Evolutionary conservation across 2,797 vertebrate genomes (phyloP), one percentile per base, ranked within the genome.

Genomic region (Furcifer pardalis): DNA sequence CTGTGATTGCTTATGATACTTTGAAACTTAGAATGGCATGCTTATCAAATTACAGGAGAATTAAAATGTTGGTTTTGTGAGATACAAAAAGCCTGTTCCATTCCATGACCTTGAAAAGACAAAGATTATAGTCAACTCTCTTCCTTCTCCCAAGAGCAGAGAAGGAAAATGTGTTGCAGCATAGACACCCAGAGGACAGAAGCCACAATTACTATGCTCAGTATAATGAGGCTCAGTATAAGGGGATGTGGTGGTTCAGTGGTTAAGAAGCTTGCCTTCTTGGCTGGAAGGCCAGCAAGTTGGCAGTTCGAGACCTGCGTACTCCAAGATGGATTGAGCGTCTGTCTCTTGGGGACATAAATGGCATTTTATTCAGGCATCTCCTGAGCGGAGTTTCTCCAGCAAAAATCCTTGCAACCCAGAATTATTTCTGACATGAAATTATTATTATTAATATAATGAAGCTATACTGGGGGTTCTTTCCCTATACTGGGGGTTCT

Each of bases 151-250:
- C 0, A 40, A 37, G 13, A 77, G 79, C 4, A 30, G 68, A 77
- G 5, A 84, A 86, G 78, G 63, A 15, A 82, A 4, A 0, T 0
- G 37, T 46, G 76, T 35, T 79, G 86, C 83, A 90, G 85, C 74
- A 37, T 0, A 69, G 81, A 84, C 90, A 89, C 82, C 77, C 88
- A 88, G 89, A 90, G 87, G 75, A 90, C 81, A 80, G 21, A 81
- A 44, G 17, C 69, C 91, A 84, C 81, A 78, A n/a, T 56, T 89
- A 68, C 56, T 49, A 13, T 44, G 8, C 0, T 30, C 44, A 63
- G n/a, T 15, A 52, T 42, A 60, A 52, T 21, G 17, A 42, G 75
- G 21, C 30, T 66, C n/a, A n/a, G n/a, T n/a, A n/a, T n/a, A n/a
- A n/a, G n/a, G n/a, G n/a, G n/a, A n/a, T n/a, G n/a, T n/a, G n/a